Base-by-base conservation (phyloP, 2,888 invertebrate genomes). In the Smittia aterrima region DNA sequence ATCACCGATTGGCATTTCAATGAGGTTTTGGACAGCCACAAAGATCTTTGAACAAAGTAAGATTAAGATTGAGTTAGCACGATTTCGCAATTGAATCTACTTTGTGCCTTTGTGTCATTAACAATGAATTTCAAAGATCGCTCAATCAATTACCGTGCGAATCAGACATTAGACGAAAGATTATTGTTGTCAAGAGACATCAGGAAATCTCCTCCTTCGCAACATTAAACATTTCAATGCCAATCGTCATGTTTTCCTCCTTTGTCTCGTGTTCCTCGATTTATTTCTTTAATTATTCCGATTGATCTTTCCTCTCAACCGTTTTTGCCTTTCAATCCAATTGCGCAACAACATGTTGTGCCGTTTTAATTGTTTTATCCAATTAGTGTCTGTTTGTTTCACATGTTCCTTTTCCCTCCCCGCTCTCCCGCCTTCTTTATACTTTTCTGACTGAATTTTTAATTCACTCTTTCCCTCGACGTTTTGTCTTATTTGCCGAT, bases 371-470 rank as follows among this genome's bases (percentile, higher is more conserved):
- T 71, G 70, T 71, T 71, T 71, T 71, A 71, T 71, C 70, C 70
- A 71, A 71, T 71, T 71, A 71, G 70, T 27, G 70, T 71, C 70
- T 71, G 70, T 71, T 71, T 71, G 70, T 71, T 71, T 71, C 70
- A 25, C n/a, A 20, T 58, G 58, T 58, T 58, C 58, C 22, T 53
- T 53, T 71, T 25, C 58, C 41, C 47, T 71, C 70, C 16, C 24
- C 54, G 18, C 27, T 54, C 68, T 41, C 68, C 22, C 24, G 27
- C 24, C 25, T 25, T 27, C 41, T 47, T 7, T 22, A n/a, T 68
- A 18, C 22, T 68, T n/a, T 22, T 47, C 38, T 67, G 66, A 58
- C 58, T 58, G 58, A 58, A 58, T 58, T 58, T 58, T 20, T 58
- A 58, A 58, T 58, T 58, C 22, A 66, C 67, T 67, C 18, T 32